Base-by-base conservation (phyloP, 2,797 vertebrate genomes). In the Notolepis coatsorum region DNA sequence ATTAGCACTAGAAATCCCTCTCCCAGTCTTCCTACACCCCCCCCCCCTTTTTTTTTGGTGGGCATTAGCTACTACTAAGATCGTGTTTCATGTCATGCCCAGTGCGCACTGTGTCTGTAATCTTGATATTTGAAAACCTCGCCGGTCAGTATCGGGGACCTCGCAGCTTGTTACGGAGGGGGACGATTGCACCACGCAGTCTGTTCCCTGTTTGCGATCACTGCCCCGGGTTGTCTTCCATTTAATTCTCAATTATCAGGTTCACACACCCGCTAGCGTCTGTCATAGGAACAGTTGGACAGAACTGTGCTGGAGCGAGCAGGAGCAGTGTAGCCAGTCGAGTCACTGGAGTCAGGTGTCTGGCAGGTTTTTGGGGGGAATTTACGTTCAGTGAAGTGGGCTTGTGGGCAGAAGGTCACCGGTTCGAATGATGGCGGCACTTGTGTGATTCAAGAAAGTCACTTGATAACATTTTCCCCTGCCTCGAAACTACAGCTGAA, bases 31-130 rank as follows among this genome's bases (percentile, higher is more conserved):
- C 54, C 35, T 48, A 27, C 35, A 54, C 18, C n/a, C n/a, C n/a
- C n/a, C n/a, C n/a, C n/a, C n/a, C n/a, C n/a, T 31, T 31, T 7
- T 31, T 31, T 31, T 31, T 10, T 31, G 30, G 31, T 35, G 9
- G 9, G 77, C 80, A 74, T 86, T 80, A 70, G 65, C 68, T 55
- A 20, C 69, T 1, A 3, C 24, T 25, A n/a, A 73, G 61, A 38
- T 60, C 52, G 27, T 21, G 41, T 68, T 82, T 85, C 76, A 86
- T 84, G 77, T 67, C 4, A 10, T 65, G 68, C 73, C 77, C 73
- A 52, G 46, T 20, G 59, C 55, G 43, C 49, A 2, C 47, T 1
- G 62, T 49, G 58, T 17, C 62, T 65, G 50, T 73, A 71, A 78
- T 82, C 73, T 79, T 61, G 59, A 73, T 68, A 69, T 81, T 53